Evolutionary conservation across 2,888 invertebrate species (phyloP).

Genomic region (Tribolium freemani): DNA sequence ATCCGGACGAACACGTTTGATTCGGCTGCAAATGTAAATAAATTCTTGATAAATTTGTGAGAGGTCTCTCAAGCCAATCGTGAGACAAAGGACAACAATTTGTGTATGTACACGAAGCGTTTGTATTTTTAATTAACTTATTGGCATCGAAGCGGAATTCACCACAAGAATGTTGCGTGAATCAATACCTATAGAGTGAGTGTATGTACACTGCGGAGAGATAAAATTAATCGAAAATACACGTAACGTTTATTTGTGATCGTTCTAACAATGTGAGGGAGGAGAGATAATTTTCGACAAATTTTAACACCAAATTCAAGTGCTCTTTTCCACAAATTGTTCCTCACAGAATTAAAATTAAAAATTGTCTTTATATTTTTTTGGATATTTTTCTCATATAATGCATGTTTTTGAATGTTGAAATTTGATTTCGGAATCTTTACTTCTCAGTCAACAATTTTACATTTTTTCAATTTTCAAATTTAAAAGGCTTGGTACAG

Average conservation of each 20-base stretch:
- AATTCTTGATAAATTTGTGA: slow-evolving; percentile 35
- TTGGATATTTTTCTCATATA: too few species aligned
- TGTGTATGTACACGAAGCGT: not conserved
- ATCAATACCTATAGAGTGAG: slow-evolving; percentile 6
- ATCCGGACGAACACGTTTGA: slow-evolving; percentile 38
- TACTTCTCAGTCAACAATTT: too few species aligned
- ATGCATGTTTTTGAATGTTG: too few species aligned
- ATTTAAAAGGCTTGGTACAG: too few species aligned
- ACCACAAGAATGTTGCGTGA: slow-evolving; percentile 8
- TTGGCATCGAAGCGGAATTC: not conserved
- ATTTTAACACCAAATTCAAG: too few species aligned
- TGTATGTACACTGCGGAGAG: slow-evolving; percentile 6
- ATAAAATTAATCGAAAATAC: slow-evolving; percentile 17
- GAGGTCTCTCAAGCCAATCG: not conserved
- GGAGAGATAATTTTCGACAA: too few species aligned
- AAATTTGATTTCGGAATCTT: too few species aligned
- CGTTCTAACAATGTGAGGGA: not conserved
- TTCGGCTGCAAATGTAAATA: slow-evolving; percentile 19
- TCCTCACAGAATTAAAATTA: too few species aligned
- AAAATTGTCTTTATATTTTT: too few species aligned
- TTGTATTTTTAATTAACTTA: not conserved
- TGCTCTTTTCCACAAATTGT: too few species aligned
- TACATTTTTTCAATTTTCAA: too few species aligned
- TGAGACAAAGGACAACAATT: not conserved
- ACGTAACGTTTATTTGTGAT: slow-evolving; percentile 15